Base-by-base conservation (phyloP, 2,888 invertebrate species). In the Muschampia plurimacula region DNA sequence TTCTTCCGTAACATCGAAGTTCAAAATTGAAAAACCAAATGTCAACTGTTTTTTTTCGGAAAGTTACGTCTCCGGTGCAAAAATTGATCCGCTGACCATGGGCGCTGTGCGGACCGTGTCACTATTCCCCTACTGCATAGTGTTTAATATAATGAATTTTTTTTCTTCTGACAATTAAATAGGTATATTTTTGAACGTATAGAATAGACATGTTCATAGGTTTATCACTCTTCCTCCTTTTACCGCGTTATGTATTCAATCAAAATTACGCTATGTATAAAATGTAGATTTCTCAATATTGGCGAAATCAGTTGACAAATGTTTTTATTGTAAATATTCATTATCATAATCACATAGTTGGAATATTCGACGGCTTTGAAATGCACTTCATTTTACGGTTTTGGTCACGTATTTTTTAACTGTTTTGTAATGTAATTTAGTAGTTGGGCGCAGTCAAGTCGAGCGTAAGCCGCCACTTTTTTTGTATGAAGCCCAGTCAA, bases 11-110 rank as follows among this genome's bases (percentile, higher is more conserved):
- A 77, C 76, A 77, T 74, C 82, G 78, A 79, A 80, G 84, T 83
- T 86, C 82, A 81, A 82, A 83, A 83, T 85, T 84, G 82, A 83
- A 84, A n/a, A 84, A 85, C 86, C 89, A 89, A n/a, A 86, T 89
- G 89, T 87, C 86, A 85, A 36, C 36, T 75, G 80, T 80, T 76
- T 79, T 77, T 74, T 76, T 69, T 74, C 49, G 80, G 76, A 76
- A 80, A 86, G 86, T 90, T 90, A 88, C 87, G 84, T 90, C 89
- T 88, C 80, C 83, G 85, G 80, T 79, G 79, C 79, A 77, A 81
- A 83, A 84, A 85, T 86, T 85, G 82, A 82, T 81, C 81, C 78
- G 80, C 77, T 77, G 79, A 78, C 80, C 83, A 80, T 78, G 80
- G 9, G 22, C 57, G 28, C 0, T 10, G 57, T 9, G 2, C 57